These are phyloP conservation scores for Drosophila sulfurigaster DNA, from an alignment of 1,140 invertebrate species.

Conservation along the genomic window DNA sequence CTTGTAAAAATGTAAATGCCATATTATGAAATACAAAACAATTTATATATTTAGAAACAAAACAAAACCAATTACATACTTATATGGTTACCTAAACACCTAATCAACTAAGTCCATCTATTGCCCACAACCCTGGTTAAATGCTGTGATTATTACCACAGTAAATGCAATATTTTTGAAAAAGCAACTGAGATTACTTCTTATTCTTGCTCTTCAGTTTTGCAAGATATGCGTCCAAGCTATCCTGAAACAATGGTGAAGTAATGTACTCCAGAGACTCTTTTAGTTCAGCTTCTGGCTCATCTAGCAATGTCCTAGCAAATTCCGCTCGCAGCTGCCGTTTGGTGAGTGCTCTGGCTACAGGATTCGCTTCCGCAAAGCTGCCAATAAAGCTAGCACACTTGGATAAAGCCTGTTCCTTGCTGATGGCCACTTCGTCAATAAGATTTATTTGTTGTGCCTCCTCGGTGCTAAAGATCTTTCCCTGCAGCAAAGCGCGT, in stretches of 20 bases:
- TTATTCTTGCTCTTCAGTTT: slow-evolving; percentile 86
- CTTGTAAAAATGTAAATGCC: too few relatives aligned
- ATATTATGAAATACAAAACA: too few relatives aligned
- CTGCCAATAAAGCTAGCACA: slow-evolving; percentile 88
- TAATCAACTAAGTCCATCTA: neutral
- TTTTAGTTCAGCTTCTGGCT: slow-evolving; percentile 87
- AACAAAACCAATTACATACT: too few relatives aligned
- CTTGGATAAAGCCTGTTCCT: slow-evolving; percentile 88
- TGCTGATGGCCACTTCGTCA: slow-evolving; percentile 90
- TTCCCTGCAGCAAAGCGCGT: slow-evolving; percentile 90
- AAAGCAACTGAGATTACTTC: slow-evolving; percentile 1
- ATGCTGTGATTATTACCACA: slow-evolving; percentile 30
- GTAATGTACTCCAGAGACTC: slow-evolving; percentile 87
- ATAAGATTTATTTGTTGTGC: slow-evolving; percentile 90
- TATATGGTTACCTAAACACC: neutral
- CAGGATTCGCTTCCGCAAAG: slow-evolving; percentile 87
- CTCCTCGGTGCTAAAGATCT: slow-evolving; percentile 90
- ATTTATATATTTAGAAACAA: too few relatives aligned
- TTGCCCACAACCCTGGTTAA: neutral
- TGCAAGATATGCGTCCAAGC: slow-evolving; percentile 89
- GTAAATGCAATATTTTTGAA: slow-evolving; percentile 16
- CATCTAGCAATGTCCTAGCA: slow-evolving; percentile 86
- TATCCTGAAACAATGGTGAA: slow-evolving; percentile 88
- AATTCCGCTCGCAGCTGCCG: slow-evolving; percentile 86
- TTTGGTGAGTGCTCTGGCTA: slow-evolving; percentile 89